These are phyloP conservation scores for Uromys caudimaculatus DNA, from an alignment of 2,797 vertebrate species.

Conservation along the genomic window DNA sequence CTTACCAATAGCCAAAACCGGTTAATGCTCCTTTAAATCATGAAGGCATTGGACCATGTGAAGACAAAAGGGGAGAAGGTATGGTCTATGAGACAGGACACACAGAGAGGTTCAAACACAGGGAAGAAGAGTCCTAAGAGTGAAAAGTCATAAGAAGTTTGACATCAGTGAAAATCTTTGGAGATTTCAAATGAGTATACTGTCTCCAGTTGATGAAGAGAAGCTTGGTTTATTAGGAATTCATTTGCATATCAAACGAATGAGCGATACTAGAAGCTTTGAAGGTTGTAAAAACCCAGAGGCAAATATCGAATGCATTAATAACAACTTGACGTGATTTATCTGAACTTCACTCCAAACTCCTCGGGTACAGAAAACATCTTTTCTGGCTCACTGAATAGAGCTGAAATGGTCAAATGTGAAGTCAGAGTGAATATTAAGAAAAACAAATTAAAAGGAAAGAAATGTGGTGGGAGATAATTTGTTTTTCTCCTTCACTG, in stretches of 20 bases:
- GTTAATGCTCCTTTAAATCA: background rate
- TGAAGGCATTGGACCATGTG: background rate
- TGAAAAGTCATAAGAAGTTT: background rate
- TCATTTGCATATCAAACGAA: conserved; percentile 26
- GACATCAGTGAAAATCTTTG: background rate
- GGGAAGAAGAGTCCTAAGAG: background rate
- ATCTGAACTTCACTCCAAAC: conserved; percentile 15
- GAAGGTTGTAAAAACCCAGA: conserved; percentile 3
- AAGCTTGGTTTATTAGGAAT: background rate
- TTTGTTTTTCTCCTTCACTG: conserved; percentile 38
- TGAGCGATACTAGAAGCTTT: background rate
- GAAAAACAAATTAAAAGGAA: conserved; percentile 37
- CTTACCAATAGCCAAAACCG: background rate
- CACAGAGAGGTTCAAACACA: background rate
- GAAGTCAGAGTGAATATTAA: conserved; percentile 1
- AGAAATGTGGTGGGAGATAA: background rate
- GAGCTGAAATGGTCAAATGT: background rate
- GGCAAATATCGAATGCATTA: background rate
- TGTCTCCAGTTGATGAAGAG: background rate
- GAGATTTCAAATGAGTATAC: background rate
- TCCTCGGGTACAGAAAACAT: background rate
- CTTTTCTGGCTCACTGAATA: conserved; percentile 40
- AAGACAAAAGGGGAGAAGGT: background rate
- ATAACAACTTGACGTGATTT: background rate
- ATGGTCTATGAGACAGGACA: background rate